A percentile compares a stretch with the other conserved stretches of the same genome.
These are phyloP conservation scores for Rhabdornis inornatus DNA, from an alignment of 2,113 vertebrate species.

Conservation along the genomic window DNA sequence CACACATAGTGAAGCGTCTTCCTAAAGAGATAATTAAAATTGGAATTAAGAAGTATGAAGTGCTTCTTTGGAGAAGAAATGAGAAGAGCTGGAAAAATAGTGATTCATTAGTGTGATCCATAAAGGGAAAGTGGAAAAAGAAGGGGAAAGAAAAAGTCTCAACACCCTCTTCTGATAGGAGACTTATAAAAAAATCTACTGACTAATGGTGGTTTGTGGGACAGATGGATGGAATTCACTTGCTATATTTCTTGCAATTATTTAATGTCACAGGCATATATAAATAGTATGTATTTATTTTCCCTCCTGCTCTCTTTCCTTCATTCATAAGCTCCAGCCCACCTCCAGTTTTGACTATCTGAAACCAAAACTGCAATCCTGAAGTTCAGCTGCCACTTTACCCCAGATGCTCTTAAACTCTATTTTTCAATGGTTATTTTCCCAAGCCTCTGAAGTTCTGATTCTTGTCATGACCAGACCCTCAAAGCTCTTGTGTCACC, in stretches of 20 bases:
- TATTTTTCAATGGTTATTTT: neutral
- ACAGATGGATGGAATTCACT: constrained; percentile 37
- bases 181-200: neutral
- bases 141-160: fast-evolving
- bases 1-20: neutral
- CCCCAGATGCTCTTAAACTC: neutral
- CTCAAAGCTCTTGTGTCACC: neutral
- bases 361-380: neutral
- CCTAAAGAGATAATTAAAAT: constrained; percentile 16
- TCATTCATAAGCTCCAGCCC: constrained; percentile 19
- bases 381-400: neutral
- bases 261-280: constrained; percentile 34
- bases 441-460: neutral
- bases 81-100: neutral
- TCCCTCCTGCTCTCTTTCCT: neutral
- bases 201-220: neutral
- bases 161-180: neutral
- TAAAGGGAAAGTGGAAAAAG: neutral
- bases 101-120: neutral
- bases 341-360: neutral
- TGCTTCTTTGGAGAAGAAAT: neutral
- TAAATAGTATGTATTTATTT: constrained; percentile 26
- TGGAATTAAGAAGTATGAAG: constrained; percentile 11
- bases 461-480: neutral
- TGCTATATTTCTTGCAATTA: neutral